Base-by-base conservation (phyloP, 2,797 vertebrate genomes). In the Aphelocoma californica region DNA sequence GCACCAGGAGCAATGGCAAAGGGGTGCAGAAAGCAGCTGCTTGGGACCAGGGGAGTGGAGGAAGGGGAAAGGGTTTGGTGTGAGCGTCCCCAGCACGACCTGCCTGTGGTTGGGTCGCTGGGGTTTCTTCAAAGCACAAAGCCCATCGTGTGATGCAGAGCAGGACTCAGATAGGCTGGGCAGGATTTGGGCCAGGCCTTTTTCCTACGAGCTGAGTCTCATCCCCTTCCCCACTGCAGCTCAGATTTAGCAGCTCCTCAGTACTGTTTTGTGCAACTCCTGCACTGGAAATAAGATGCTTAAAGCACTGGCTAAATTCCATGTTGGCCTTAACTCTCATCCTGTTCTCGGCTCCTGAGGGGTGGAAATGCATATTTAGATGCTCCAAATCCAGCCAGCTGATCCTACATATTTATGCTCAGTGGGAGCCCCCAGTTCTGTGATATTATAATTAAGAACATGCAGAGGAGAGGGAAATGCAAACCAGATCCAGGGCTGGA, bases 381-480 rank as follows among this genome's bases (percentile, higher is more conserved):
- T 56, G 62, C 44, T 91, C 57, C 75, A 92, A 64, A 94, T 80
- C 81, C 69, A 73, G 47, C 5, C 12, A 80, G 83, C 75, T 94
- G 71, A 54, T 78, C 90, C 84, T 86, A 56, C 66, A 44, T 50
- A 83, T 93, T 86, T 91, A 42, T 88, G 58, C 61, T 67, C 82
- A 88, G 85, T 79, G 71, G 69, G 81, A 93, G 42, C 80, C 44
- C 64, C 56, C 19, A 21, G 58, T 74, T 81, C 86, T 86, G 60
- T 6, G 14, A 81, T 73, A 38, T 19, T 80, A 18, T 94, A 94
- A 95, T 95, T 92, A 90, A 95, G 90, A 94, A 74, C 90, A 93
- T 2, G 38, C 78, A 88, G 75, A 91, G 78, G 65, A 92, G 67
- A 72, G 42, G 87, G 92, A 92, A 90, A 92, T 65, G 71, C 84